Evolutionary conservation across 2,797 vertebrate genomes (phyloP).

Genomic region (Amphiprion clarkii): DNA sequence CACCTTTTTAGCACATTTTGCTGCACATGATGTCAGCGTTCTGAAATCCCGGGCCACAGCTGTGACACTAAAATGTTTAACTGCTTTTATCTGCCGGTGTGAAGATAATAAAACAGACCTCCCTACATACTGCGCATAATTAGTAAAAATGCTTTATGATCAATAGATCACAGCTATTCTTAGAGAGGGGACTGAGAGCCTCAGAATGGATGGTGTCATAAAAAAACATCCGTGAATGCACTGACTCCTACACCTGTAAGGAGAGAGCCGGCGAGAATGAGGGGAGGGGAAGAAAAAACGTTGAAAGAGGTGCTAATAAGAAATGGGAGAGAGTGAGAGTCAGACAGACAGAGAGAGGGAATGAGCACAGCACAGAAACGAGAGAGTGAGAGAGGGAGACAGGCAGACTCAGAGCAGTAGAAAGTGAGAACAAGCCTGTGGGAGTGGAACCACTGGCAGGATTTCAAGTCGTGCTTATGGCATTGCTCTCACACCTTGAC

Average conservation of each 20-base stretch:
- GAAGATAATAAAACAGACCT: neutral
- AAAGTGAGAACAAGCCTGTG: constrained; percentile 50
- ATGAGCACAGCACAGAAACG: constrained; percentile 42
- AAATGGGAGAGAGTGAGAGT: constrained; percentile 48
- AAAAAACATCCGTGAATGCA: constrained; percentile 5
- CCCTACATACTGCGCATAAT: neutral
- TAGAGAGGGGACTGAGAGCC: neutral
- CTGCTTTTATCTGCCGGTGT: neutral
- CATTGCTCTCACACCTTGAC: constrained; percentile 74
- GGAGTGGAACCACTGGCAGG: constrained; percentile 60
- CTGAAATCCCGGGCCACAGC: neutral
- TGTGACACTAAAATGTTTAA: neutral
- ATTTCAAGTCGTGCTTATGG: constrained; percentile 67
- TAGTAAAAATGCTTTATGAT: neutral
- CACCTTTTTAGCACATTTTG: too few species aligned
- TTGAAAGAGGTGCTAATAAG: constrained; percentile 64
- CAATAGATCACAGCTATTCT: neutral
- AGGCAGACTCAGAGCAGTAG: constrained; percentile 25
- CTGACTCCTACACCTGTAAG: constrained; percentile 23
- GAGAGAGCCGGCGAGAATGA: constrained; percentile 14
- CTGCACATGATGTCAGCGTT: too few species aligned
- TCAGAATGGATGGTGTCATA: neutral
- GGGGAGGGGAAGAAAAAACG: neutral
- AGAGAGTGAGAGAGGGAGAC: constrained; percentile 8
- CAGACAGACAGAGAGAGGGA: neutral